Percentiles rank a stretch among this genome's conserved stretches.
phyloP scores from a whole-genome alignment of 2,113 vertebrate genomes.

The Poeciliopsis turrubarensis region DNA sequence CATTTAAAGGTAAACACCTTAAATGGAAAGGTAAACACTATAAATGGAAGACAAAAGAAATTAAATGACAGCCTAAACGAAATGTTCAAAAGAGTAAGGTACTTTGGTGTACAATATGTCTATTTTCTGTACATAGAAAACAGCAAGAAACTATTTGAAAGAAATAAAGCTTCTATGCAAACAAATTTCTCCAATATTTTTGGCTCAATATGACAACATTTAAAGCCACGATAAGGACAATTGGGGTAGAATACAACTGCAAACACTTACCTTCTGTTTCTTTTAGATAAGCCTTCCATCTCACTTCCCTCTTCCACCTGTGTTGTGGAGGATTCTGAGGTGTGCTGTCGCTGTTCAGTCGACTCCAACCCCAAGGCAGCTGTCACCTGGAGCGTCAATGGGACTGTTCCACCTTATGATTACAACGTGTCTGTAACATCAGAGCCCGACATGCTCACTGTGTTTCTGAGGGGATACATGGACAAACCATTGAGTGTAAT shows the following conservation, averaged over 20 bases:
- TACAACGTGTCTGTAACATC: conserved; percentile 68
- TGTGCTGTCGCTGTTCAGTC: conserved; percentile 73
- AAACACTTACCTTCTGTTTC: neutral
- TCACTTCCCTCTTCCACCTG: conserved; percentile 68
- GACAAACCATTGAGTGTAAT: conserved; percentile 51
- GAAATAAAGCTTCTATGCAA: neutral
- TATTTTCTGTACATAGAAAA: too few relatives aligned
- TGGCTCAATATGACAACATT: too few relatives aligned
- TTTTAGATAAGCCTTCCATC: conserved; percentile 71
- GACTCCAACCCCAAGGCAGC: conserved; percentile 77
- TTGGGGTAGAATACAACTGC: neutral
- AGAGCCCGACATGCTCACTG: conserved; percentile 30
- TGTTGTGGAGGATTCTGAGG: conserved; percentile 34
- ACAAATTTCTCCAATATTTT: neutral
- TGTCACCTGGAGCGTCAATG: conserved; percentile 81
- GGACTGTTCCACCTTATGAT: conserved; percentile 50
- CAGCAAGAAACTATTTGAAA: too few relatives aligned
- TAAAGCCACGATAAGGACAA: too few relatives aligned
- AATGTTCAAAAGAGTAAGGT: too few relatives aligned
- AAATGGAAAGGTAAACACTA: too few relatives aligned
- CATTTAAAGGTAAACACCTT: too few relatives aligned
- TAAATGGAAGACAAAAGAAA: too few relatives aligned
- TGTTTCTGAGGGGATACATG: conserved; percentile 64
- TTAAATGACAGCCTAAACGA: too few relatives aligned
- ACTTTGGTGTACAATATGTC: too few relatives aligned